A percentile compares a stretch with the other conserved stretches of the same genome.
These are phyloP conservation scores for Hypolimnas misippus DNA, from an alignment of 2,888 invertebrate genomes.

Conservation along the genomic window DNA sequence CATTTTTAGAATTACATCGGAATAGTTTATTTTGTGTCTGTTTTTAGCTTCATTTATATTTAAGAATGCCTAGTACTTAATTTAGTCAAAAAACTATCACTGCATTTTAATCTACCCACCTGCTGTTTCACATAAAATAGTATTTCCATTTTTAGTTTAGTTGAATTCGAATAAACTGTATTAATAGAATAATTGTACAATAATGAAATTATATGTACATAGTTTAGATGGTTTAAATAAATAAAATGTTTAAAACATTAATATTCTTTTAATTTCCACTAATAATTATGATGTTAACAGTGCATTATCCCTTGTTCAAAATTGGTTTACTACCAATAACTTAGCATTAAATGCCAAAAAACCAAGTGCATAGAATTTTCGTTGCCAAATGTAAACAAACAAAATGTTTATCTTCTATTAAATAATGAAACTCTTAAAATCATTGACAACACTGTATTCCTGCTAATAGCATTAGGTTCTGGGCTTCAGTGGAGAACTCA, in stretches of 20 bases:
- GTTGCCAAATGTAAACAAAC: too few relatives aligned
- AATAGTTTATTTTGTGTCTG: background rate
- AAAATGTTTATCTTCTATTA: too few relatives aligned
- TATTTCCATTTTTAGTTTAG: constrained; percentile 10
- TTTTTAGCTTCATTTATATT: background rate
- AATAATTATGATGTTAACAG: too few relatives aligned
- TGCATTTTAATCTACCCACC: constrained; percentile 21
- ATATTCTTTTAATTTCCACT: background rate
- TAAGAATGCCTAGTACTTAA: constrained; percentile 20
- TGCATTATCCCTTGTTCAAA: too few relatives aligned
- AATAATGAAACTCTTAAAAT: too few relatives aligned
- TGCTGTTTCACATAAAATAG: constrained; percentile 9
- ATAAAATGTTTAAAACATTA: constrained; percentile 23
- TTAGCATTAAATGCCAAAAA: too few relatives aligned
- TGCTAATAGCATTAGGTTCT: too few relatives aligned
- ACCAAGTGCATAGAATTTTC: too few relatives aligned
- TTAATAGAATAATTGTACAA: constrained; percentile 6
- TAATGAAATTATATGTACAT: constrained; percentile 22
- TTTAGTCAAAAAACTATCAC: constrained; percentile 6
- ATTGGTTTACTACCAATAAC: too few relatives aligned
- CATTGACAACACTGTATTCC: too few relatives aligned
- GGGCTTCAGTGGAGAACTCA: too few relatives aligned
- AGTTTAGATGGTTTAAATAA: constrained; percentile 11
- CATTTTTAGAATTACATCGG: background rate
- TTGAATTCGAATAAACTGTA: background rate